Percentiles rank a stretch among this genome's conserved stretches.
Evolutionary conservation across 2,888 invertebrate genomes (phyloP).

Genomic region (Tigriopus californicus): DNA sequence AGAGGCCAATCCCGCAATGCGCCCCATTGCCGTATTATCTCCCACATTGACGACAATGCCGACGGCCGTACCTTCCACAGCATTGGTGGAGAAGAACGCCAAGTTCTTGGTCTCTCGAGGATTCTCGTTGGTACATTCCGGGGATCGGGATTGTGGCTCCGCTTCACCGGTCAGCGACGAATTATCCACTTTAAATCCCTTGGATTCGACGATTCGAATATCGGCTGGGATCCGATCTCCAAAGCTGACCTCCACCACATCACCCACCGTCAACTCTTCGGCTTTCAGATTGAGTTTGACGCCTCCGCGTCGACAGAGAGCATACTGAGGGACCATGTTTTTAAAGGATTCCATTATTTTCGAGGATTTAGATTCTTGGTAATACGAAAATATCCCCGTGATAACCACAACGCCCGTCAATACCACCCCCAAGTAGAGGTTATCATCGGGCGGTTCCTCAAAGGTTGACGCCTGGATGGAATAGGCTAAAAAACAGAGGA

Average conservation of each 20-base stretch:
- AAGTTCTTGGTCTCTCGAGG: slow-evolving; percentile 48
- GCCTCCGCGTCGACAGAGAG: slow-evolving; percentile 53
- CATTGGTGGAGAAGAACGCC: slow-evolving; percentile 59
- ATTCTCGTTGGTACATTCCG: slow-evolving; percentile 33
- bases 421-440: slow-evolving; percentile 39
- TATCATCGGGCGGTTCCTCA: slow-evolving; percentile 89
- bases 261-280: slow-evolving; percentile 51
- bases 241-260: slow-evolving; percentile 38
- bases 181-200: slow-evolving; percentile 35
- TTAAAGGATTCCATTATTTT: slow-evolving; percentile 39
- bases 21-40: slow-evolving; percentile 48
- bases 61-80: slow-evolving; percentile 36
- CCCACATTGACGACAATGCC: slow-evolving; percentile 43
- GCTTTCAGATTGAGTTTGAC: slow-evolving; percentile 78
- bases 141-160: slow-evolving; percentile 25
- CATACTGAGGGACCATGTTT: slow-evolving; percentile 39
- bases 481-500: slow-evolving; percentile 47
- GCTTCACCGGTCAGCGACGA: slow-evolving; percentile 28
- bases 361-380: slow-evolving; percentile 36
- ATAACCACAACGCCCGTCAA: slow-evolving; percentile 35
- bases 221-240: slow-evolving; percentile 41
- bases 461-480: slow-evolving; percentile 59
- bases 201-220: slow-evolving; percentile 34
- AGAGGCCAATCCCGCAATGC: slow-evolving; percentile 46
- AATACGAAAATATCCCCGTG: slow-evolving; percentile 37